These are phyloP conservation scores for Anticlea derivata DNA, from an alignment of 2,888 invertebrate genomes.

Conservation along the genomic window DNA sequence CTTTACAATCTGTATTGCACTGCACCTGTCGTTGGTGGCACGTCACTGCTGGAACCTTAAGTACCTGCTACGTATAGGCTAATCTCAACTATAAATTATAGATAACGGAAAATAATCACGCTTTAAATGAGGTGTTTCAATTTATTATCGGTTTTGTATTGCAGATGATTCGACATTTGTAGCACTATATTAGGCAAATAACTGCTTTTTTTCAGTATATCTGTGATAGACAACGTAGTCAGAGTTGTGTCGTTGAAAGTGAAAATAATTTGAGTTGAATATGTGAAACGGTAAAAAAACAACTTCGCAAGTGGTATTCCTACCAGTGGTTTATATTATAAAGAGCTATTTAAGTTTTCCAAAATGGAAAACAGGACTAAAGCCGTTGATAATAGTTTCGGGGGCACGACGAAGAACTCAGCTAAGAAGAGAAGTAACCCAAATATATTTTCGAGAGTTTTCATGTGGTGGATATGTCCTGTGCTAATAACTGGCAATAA, in stretches of 20 bases:
- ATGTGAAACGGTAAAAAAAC: no score
- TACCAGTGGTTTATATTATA: no score
- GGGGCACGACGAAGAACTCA: conserved; percentile 28
- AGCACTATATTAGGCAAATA: conserved; percentile 23
- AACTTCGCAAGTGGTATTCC: no score
- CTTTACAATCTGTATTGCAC: no score
- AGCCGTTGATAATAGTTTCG: conserved; percentile 29
- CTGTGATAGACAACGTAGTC: conserved; percentile 15
- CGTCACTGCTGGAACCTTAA: background rate
- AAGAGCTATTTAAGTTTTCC: background rate
- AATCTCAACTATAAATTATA: conserved; percentile 25
- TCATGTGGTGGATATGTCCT: conserved; percentile 78
- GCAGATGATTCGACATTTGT: conserved; percentile 21
- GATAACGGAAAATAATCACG: conserved; percentile 28
- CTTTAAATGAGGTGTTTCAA: conserved; percentile 24
- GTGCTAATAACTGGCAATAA: conserved; percentile 80
- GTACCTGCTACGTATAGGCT: background rate
- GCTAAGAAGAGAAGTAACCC: conserved; percentile 53
- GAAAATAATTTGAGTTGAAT: conserved; percentile 3
- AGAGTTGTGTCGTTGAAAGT: conserved; percentile 3
- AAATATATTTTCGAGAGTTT: conserved; percentile 64
- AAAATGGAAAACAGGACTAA: conserved; percentile 41
- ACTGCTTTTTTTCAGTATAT: conserved; percentile 24
- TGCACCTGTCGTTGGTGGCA: background rate
- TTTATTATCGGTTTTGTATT: conserved; percentile 27